Percentiles rank a stretch among this genome's conserved stretches.
phyloP scores from a whole-genome alignment of 2,113 vertebrate species.

The Syrrhaptes paradoxus region DNA sequence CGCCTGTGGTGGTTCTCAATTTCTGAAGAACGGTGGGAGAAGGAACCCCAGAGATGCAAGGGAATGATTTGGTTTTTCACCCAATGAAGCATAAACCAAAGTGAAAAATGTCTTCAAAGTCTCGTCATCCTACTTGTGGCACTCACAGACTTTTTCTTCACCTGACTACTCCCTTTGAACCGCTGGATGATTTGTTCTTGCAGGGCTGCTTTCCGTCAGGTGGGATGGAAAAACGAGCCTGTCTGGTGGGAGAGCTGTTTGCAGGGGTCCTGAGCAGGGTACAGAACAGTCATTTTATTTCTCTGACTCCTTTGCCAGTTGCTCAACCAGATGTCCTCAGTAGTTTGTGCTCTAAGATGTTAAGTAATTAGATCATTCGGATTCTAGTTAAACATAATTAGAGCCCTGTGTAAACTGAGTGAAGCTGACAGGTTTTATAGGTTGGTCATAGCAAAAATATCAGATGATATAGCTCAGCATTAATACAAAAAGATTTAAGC shows the following conservation, averaged over 20 bases:
- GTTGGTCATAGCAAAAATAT: constrained; percentile 69
- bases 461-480: constrained; percentile 53
- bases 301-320: neutral
- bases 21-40: neutral
- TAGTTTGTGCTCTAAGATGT: constrained; percentile 62
- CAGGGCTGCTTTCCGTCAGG: neutral
- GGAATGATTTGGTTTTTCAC: neutral
- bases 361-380: constrained; percentile 69
- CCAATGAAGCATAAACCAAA: neutral
- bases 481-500: constrained; percentile 47
- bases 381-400: constrained; percentile 71
- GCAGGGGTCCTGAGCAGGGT: neutral
- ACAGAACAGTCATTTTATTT: neutral
- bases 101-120: neutral
- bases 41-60: neutral
- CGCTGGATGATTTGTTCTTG: neutral
- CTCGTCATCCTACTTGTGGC: neutral
- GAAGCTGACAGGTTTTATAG: constrained; percentile 67
- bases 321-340: constrained; percentile 56
- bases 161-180: neutral
- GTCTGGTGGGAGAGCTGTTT: neutral
- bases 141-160: neutral
- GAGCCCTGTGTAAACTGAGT: constrained; percentile 65
- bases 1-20: fast-evolving
- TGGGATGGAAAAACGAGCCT: neutral